These are phyloP conservation scores for Helicolenus hilgendorfi DNA, from an alignment of 2,797 vertebrate genomes.

Conservation along the genomic window DNA sequence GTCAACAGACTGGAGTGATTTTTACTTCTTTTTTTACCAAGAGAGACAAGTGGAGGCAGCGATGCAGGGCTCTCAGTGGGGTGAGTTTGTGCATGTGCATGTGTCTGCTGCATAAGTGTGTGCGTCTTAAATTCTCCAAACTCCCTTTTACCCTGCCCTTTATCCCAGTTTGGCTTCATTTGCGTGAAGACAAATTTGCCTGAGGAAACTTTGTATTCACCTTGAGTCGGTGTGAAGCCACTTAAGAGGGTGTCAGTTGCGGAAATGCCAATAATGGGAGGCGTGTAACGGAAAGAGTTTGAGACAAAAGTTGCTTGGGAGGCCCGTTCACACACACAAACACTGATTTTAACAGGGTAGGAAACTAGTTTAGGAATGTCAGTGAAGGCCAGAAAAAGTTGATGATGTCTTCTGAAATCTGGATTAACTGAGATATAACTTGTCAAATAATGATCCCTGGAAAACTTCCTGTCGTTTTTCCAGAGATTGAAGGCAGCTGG, in stretches of 20 bases:
- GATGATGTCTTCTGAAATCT: slow-evolving; percentile 7
- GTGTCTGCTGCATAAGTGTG: slow-evolving; percentile 34
- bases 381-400: slow-evolving; percentile 10
- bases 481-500: slow-evolving; percentile 22
- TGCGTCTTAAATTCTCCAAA: slow-evolving; percentile 28
- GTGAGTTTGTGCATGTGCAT: slow-evolving; percentile 70
- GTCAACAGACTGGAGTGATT: slow-evolving; percentile 53
- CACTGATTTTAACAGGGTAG: slow-evolving; percentile 40
- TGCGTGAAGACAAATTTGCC: slow-evolving; percentile 28
- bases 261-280: slow-evolving; percentile 52
- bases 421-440: not conserved
- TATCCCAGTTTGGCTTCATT: slow-evolving; percentile 19
- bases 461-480: slow-evolving; percentile 3
- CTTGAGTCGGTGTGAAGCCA: slow-evolving; percentile 39
- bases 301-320: slow-evolving; percentile 41
- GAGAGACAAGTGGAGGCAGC: slow-evolving; percentile 80
- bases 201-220: slow-evolving; percentile 65
- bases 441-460: not conserved
- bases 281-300: slow-evolving; percentile 51
- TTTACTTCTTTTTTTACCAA: slow-evolving; percentile 51
- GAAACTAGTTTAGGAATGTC: slow-evolving; percentile 51
- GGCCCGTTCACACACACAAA: slow-evolving; percentile 24
- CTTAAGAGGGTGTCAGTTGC: slow-evolving; percentile 46
- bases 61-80: slow-evolving; percentile 85
- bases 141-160: slow-evolving; percentile 8